Base-by-base conservation (phyloP, 2,888 invertebrate species). In the Colletes collaris region DNA sequence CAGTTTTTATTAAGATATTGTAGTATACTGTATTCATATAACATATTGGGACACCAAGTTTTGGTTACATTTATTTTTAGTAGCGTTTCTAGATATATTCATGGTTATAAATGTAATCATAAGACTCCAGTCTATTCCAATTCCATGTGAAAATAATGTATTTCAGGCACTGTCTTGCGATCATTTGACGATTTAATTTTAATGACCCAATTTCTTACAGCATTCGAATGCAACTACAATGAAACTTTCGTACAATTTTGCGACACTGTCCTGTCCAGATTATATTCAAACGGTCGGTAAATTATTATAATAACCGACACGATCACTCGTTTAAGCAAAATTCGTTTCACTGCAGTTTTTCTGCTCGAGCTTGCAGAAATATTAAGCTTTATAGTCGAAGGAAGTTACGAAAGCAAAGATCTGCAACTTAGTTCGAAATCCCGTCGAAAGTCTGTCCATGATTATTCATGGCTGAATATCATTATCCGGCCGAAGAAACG, bases 381-480 rank as follows among this genome's bases (percentile, higher is more conserved):
- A 60, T 72, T 72, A 67, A 79, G 59, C 68, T 44, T 53, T n/a
- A 35, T 46, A 13, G 16, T n/a, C 52, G 56, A 67, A 65, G 79
- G 60, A 68, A 74, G 53, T 66, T 75, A 62, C 66, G 46, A 46
- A 68, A 70, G 66, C 69, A 66, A 65, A 55, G 53, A 75, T 62
- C 66, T 40, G 44, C 69, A 69, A 79, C 37, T 75, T 55, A 19
- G 62, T 8, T 44, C 1, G 27, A 37, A 70, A 53, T 63, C 62
- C 16, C 63, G 44, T 27, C n/a, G 49, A 64, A 77, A 63, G 50
- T 73, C 76, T 55, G 35, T 27, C 19, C 55, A 81, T 83, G 82
- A 81, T 82, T 87, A 87, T 87, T 86, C 83, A 87, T 79, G 81
- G 68, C 68, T 3, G 68, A 72, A 71, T 82, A 77, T 63, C 79